Percentiles rank a stretch among this genome's conserved stretches.
These are phyloP conservation scores for Eubasilissa regina DNA, from an alignment of 1,140 invertebrate species.

Conservation along the genomic window DNA sequence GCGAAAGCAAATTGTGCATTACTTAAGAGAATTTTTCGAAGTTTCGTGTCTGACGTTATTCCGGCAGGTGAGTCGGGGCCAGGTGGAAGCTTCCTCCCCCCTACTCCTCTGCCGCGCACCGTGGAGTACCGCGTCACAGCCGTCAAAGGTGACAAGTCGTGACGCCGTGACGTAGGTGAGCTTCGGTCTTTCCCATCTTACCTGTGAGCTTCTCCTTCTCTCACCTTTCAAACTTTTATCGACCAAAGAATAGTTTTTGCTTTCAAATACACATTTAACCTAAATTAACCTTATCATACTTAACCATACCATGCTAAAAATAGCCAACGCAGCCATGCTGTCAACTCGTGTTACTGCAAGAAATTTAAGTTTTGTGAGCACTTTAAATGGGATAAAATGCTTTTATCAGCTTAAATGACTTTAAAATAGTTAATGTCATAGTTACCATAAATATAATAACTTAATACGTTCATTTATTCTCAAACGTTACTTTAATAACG, in stretches of 20 bases:
- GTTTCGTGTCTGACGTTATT: slow-evolving; percentile 39
- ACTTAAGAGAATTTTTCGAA: slow-evolving; percentile 37
- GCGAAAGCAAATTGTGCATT: slow-evolving; percentile 50
- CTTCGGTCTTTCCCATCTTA: slow-evolving; percentile 2
- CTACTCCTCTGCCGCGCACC: not conserved
- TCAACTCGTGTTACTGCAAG: no score
- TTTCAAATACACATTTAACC: no score
- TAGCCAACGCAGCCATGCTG: no score
- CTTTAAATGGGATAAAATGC: no score
- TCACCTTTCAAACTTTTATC: not conserved
- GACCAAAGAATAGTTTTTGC: not conserved
- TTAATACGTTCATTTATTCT: no score
- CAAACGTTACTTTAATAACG: no score
- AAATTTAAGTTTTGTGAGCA: no score
- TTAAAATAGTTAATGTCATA: no score
- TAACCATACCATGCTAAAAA: no score
- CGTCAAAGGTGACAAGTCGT: slow-evolving; percentile 37
- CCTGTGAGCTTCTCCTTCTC: slow-evolving; percentile 3
- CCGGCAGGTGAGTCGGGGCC: slow-evolving; percentile 40
- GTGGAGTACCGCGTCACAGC: slow-evolving; percentile 8
- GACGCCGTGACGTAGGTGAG: slow-evolving; percentile 3
- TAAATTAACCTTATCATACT: no score
- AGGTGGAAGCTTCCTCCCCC: slow-evolving; percentile 38
- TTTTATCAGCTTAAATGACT: no score
- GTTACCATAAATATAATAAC: no score